Conservation (phyloP, 2,888 invertebrate species). For the Tribolium freemani region DNA sequence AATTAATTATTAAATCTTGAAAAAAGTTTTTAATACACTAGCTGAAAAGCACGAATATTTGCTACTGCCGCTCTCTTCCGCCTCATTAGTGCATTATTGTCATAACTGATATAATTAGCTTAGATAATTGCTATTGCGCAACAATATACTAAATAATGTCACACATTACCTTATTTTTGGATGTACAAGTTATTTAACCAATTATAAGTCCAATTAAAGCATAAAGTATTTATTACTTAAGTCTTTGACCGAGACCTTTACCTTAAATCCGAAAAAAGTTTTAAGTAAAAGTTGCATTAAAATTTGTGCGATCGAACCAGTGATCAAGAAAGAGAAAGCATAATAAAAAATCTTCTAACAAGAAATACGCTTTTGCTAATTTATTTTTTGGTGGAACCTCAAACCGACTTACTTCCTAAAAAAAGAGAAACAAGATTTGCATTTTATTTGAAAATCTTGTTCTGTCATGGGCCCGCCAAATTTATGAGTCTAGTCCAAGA, state of each 20-base stretch:
- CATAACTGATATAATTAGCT: not conserved
- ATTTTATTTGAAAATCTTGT: constrained; percentile 8
- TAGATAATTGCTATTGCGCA: not conserved
- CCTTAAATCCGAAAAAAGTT: constrained; percentile 1
- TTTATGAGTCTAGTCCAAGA: not conserved
- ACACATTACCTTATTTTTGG: not conserved
- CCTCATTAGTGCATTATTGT: not conserved
- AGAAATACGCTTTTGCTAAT: not conserved
- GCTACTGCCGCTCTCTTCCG: not conserved
- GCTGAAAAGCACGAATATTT: not conserved
- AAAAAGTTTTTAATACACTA: not conserved
- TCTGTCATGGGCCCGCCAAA: not conserved
- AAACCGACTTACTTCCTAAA: not conserved
- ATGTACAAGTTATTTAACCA: not conserved
- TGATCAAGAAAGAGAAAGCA: constrained; percentile 26
- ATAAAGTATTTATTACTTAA: not conserved
- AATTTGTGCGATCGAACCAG: not conserved
- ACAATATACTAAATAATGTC: not conserved
- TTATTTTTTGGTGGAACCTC: not conserved
- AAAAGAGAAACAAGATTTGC: constrained; percentile 8
- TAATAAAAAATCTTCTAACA: not conserved
- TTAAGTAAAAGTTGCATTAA: constrained; percentile 1
- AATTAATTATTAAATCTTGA: too few species aligned
- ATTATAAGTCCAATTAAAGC: not conserved
- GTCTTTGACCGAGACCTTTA: constrained; percentile 20